phyloP scores from a whole-genome alignment of 2,797 vertebrate genomes.

The Enteromius trimaculatus region DNA sequence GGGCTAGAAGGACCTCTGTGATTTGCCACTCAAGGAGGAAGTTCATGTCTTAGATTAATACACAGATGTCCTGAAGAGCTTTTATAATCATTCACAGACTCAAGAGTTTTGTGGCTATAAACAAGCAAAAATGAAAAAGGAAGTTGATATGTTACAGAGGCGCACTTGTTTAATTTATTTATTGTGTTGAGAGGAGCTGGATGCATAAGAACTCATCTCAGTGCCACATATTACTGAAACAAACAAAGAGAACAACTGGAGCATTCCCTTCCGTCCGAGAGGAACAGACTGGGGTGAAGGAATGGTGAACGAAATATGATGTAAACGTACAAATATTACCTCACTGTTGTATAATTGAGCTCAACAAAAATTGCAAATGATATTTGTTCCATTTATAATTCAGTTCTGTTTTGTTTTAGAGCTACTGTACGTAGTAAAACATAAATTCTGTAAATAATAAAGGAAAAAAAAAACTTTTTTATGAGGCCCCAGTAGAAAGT shows the following conservation, averaged over 20 bases:
- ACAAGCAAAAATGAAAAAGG: neutral
- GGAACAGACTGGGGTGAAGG: constrained; percentile 72
- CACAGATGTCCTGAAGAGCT: neutral
- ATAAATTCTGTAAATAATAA: constrained; percentile 90
- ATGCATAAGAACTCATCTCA: constrained; percentile 51
- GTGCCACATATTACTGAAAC: constrained; percentile 48
- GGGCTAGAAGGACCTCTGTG: constrained; percentile 55
- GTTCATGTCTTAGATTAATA: constrained; percentile 18
- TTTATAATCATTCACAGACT: neutral
- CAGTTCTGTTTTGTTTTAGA: constrained; percentile 76
- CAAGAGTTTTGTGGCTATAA: neutral
- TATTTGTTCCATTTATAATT: constrained; percentile 82
- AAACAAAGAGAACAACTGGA: constrained; percentile 41
- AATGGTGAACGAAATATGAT: constrained; percentile 72
- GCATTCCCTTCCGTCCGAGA: constrained; percentile 64
- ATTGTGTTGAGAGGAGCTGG: constrained; percentile 5
- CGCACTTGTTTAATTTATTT: constrained; percentile 20
- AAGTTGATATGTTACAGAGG: neutral
- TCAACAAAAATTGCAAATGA: constrained; percentile 75
- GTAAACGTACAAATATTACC: constrained; percentile 97
- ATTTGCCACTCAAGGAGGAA: constrained; percentile 28
- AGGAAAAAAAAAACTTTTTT: constrained; percentile 71
- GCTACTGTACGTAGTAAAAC: constrained; percentile 87
- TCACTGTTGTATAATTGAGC: constrained; percentile 95
- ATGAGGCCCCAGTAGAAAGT: constrained; percentile 80